Base-by-base conservation (phyloP, 2,888 invertebrate genomes). In the Macaria notata region DNA sequence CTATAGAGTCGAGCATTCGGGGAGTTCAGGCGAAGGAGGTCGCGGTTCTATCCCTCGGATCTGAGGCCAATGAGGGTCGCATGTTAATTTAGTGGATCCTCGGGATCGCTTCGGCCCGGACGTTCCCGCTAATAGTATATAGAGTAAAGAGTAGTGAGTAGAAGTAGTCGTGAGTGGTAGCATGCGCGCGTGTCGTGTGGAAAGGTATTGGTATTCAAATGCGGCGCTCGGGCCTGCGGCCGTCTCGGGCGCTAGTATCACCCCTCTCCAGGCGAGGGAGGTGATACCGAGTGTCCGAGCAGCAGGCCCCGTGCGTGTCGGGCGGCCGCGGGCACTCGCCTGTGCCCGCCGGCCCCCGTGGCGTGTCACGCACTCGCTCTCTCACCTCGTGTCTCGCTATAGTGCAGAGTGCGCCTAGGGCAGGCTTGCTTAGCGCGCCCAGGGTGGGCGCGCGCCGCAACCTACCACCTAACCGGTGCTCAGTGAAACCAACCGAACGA, bases 201-300 rank as follows among this genome's bases (percentile, higher is more conserved):
- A 81, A n/a, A 41, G 41, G 41, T 93, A 94, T 94, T 94, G 94
- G 94, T 94, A 94, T 94, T 94, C 94, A 94, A 94, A 94, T 94
- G 94, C 93, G 92, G 89, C 89, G 88, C 86, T 90, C 88, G 89
- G 86, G 88, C 86, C 85, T 82, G 77, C 41, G 41, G 41, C 8
- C 41, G 19, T 19, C 19, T 19, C 41, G n/a, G 8, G 8, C 41
- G 4, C 41, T 4, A 9, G 8, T 41, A 41, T 41, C n/a, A 41
- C 9, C n/a, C n/a, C 41, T 41, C 41, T 5, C 41, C n/a, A 4
- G 9, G 8, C 8, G 4, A 5, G 41, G 8, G 41, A 41, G n/a
- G 9, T 41, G n/a, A n/a, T 41, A 41, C 4, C 41, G 5, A 41
- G 4, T 41, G 41, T 41, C n/a, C n/a, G 41, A 9, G 41, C 5